Base-by-base conservation (phyloP, 2,888 invertebrate genomes). In the Apamea crenata region DNA sequence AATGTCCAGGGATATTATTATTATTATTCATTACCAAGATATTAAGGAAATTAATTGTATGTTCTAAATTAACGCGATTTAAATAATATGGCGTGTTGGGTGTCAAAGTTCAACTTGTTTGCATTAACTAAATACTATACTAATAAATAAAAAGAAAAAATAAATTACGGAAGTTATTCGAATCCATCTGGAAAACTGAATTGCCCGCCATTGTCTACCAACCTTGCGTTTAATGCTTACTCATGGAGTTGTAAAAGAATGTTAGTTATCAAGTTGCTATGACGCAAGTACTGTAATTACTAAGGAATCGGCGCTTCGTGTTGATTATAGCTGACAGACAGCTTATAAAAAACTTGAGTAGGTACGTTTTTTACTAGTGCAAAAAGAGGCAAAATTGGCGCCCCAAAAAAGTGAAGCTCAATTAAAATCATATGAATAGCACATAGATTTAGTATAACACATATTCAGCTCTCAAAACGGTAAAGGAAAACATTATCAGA, bases 131-230 rank as follows among this genome's bases (percentile, higher is more conserved):
- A n/a, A n/a, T n/a, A n/a, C n/a, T n/a, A n/a, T n/a, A n/a, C n/a
- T n/a, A n/a, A n/a, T n/a, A n/a, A n/a, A n/a, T n/a, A n/a, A n/a
- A n/a, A n/a, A n/a, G n/a, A n/a, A n/a, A n/a, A n/a, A n/a, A n/a
- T n/a, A n/a, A n/a, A n/a, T n/a, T 72, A 29, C 25, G 81, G 84
- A 84, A 84, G 75, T 82, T 36, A 74, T 84, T 82, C 14, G 16
- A 70, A 56, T 36, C 69, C n/a, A 53, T 66, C 69, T 82, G 66
- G 29, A 36, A 66, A 78, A 81, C 44, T 63, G 10, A 76, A 67
- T 56, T 29, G 65, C n/a, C 29, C 32, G 73, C 73, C 61, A 82
- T 84, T 84, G 81, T 78, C 61, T 78, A 25, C 0, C 61, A 76
- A 66, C 80, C 36, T 83, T 72, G 59, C 36, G 40, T 56, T 78